Base-by-base conservation (phyloP, 1,140 invertebrate genomes). In the Drosophila paulistorum region DNA sequence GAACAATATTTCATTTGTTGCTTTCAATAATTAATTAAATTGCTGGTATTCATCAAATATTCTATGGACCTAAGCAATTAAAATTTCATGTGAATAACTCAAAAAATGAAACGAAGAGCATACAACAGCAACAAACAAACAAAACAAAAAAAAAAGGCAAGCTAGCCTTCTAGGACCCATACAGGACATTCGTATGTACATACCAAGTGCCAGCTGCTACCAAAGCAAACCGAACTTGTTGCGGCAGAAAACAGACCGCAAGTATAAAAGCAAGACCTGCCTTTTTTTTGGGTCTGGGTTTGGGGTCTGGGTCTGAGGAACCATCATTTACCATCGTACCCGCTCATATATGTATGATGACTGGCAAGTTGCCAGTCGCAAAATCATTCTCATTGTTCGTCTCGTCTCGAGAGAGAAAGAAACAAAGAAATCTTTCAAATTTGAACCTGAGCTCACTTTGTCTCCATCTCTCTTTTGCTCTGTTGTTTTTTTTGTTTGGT, bases 11-110 rank as follows among this genome's bases (percentile, higher is more conserved):
- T 26, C 42, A 66, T 63, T 23, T 54, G 71, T 9, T 73, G 62
- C 51, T 59, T 61, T 55, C 35, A 35, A 41, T 73, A 64, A 71
- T 51, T 65, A 48, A 39, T 58, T 73, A 30, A 35, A 58, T 10
- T 33, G 6, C 2, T 67, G 51, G 35, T 51, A 57, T 9, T 10
- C 17, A 23, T 51, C 45, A 41, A 17, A 65, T 20, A 41, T 58
- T 41, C 45, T 23, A 51, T 51, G 45, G 59, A 39, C 41, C 45
- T 11, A 23, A 23, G 45, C 63, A 71, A 66, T 63, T 68, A 63
- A 42, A 45, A 68, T 63, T 68, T 58, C 14, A 66, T 58, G 54
- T 30, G 37, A 58, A 57, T 13, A 41, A 26, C 37, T 55, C 55
- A 65, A 57, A 65, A 51, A 51, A 51, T 6, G 7, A 51, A 13